Evolutionary conservation across 2,113 vertebrate genomes (phyloP).

Genomic region (Motacilla tschutschensis): DNA sequence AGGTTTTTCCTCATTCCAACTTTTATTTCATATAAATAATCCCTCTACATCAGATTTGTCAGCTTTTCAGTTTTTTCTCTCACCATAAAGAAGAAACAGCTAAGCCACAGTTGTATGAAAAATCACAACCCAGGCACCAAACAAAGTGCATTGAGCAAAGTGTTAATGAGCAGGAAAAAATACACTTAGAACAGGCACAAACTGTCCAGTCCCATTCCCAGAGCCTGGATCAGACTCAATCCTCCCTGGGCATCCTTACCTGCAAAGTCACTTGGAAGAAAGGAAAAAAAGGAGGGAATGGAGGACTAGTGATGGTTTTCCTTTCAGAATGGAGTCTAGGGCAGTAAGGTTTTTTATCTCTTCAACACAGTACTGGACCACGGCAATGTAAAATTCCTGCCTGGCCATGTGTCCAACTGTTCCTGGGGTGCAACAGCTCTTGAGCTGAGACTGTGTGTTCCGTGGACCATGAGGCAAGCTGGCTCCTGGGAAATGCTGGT

Average conservation of each 20-base stretch:
- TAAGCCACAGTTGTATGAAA: not conserved
- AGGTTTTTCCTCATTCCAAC: not conserved
- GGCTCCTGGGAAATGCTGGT: not conserved
- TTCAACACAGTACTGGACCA: not conserved
- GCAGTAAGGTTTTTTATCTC: not conserved
- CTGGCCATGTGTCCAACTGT: not conserved
- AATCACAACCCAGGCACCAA: conserved; percentile 23
- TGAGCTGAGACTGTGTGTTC: not conserved
- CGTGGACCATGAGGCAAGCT: not conserved
- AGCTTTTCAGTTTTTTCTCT: not conserved
- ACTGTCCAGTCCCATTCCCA: not conserved
- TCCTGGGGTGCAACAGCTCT: not conserved
- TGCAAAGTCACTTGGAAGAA: not conserved
- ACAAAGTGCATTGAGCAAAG: conserved; percentile 21
- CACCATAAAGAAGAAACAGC: conserved; percentile 7
- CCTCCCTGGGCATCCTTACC: not conserved
- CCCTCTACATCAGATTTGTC: not conserved
- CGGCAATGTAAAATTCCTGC: not conserved
- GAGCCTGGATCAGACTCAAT: not conserved
- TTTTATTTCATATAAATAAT: conserved; percentile 63
- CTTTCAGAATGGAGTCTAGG: not conserved
- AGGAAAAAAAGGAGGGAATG: not conserved
- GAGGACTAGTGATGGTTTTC: not conserved
- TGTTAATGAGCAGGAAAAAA: conserved; percentile 22
- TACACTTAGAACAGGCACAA: not conserved